Evolutionary conservation across 2,797 vertebrate genomes (phyloP).

Genomic region (Chelon auratus): DNA sequence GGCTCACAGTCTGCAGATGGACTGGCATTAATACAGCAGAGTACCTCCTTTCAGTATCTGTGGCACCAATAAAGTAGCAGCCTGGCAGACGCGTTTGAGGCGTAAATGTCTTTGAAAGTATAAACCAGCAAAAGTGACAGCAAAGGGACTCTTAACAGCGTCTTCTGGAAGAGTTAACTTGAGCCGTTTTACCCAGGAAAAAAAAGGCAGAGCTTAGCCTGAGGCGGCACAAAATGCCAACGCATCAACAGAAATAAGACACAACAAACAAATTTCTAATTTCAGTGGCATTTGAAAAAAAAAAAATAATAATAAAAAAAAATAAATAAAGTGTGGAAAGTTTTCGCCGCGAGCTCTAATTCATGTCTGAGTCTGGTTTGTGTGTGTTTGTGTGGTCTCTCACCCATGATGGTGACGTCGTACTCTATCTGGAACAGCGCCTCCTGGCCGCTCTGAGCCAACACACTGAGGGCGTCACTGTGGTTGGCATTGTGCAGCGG

Average conservation of each 20-base stretch:
- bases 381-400: constrained; percentile 46
- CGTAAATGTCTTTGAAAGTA: constrained; percentile 9
- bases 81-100: not conserved
- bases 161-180: constrained; percentile 7
- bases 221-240: constrained; percentile 31
- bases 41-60: not conserved
- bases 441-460: constrained; percentile 92
- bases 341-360: not conserved
- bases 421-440: constrained; percentile 97
- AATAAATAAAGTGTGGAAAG: not conserved
- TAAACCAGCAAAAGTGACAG: constrained; percentile 3
- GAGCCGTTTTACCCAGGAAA: constrained; percentile 10
- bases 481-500: constrained; percentile 91
- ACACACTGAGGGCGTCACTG: constrained; percentile 87
- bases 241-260: constrained; percentile 24
- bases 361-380: not conserved
- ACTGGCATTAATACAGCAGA: not conserved
- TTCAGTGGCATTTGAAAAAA: constrained; percentile 28
- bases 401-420: constrained; percentile 94
- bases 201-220: constrained; percentile 19
- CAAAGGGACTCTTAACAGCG: not conserved
- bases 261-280: constrained; percentile 15
- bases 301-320: not conserved
- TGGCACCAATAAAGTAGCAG: not conserved
- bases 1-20: not conserved